Conservation (phyloP, 2,888 invertebrate species). For the Synanthedon tipuliformis region DNA sequence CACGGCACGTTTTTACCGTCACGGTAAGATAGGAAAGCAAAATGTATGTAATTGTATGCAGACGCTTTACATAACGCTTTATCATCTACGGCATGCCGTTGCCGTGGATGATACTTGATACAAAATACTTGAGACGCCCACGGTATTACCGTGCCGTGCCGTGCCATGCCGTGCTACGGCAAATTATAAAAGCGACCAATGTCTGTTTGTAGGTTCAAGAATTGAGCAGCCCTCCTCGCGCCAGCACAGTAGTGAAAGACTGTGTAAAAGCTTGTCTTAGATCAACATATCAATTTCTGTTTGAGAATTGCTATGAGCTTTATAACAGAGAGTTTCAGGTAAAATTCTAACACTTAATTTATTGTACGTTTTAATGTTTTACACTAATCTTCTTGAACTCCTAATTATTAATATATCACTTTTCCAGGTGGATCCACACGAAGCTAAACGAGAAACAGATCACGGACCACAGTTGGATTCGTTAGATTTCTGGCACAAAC, state of each 20-base stretch:
- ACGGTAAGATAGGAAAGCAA: too few relatives aligned
- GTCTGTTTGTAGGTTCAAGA: slow-evolving; percentile 86
- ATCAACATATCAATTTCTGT: slow-evolving; percentile 98
- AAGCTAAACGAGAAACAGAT: slow-evolving; percentile 89
- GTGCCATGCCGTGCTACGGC: too few relatives aligned
- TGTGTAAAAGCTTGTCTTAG: slow-evolving; percentile 98
- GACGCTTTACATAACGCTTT: too few relatives aligned
- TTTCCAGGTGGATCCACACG: slow-evolving; percentile 85
- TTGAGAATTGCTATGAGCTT: slow-evolving; percentile 98
- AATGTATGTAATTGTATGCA: too few relatives aligned
- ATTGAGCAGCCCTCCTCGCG: slow-evolving; percentile 96
- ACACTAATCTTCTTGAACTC: neutral
- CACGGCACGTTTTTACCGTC: too few relatives aligned
- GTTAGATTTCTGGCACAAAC: slow-evolving; percentile 98
- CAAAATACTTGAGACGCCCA: too few relatives aligned
- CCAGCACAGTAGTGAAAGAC: slow-evolving; percentile 98
- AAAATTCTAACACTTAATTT: slow-evolving; percentile 3
- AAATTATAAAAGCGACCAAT: too few relatives aligned
- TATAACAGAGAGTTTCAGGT: slow-evolving; percentile 94
- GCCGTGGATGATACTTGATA: too few relatives aligned
- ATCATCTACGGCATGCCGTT: too few relatives aligned
- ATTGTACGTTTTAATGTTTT: too few relatives aligned
- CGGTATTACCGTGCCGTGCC: too few relatives aligned
- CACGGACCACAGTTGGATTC: slow-evolving; percentile 89
- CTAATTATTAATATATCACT: neutral